Percentiles rank a stretch among this genome's conserved stretches.
Evolutionary conservation across 2,113 vertebrate genomes (phyloP).

Genomic region (Plecturocebus donacophilus): DNA sequence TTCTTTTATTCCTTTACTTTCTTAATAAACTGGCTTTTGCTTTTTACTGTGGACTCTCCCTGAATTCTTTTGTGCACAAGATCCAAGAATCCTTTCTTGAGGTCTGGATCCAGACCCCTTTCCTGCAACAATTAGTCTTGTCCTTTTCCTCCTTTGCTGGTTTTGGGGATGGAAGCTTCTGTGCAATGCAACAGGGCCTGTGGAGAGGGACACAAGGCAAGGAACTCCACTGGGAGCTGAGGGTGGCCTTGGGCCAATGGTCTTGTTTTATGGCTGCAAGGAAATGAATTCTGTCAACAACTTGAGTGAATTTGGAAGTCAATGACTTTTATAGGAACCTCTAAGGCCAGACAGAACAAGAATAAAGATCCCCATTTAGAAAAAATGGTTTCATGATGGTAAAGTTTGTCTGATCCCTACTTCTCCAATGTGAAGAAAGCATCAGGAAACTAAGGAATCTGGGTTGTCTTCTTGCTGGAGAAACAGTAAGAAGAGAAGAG

Average conservation of each 20-base stretch:
- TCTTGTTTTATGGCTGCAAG: background rate
- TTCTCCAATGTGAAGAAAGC: background rate
- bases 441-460: background rate
- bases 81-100: too few relatives aligned
- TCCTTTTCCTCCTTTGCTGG: background rate
- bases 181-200: background rate
- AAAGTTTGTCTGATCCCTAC: background rate
- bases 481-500: background rate
- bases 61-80: too few relatives aligned
- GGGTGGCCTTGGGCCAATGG: background rate
- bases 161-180: background rate
- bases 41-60: too few relatives aligned
- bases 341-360: background rate
- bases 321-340: background rate
- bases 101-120: too few relatives aligned
- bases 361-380: background rate
- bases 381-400: background rate
- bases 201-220: background rate
- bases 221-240: background rate
- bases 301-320: background rate
- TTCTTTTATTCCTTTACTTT: too few relatives aligned
- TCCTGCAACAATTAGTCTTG: background rate
- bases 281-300: conserved; percentile 11
- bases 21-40: too few relatives aligned
- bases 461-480: background rate